Evolutionary conservation across 2,113 vertebrate species (phyloP), one percentile per base, ranked within the genome.

Genomic region (Chitala chitala): DNA sequence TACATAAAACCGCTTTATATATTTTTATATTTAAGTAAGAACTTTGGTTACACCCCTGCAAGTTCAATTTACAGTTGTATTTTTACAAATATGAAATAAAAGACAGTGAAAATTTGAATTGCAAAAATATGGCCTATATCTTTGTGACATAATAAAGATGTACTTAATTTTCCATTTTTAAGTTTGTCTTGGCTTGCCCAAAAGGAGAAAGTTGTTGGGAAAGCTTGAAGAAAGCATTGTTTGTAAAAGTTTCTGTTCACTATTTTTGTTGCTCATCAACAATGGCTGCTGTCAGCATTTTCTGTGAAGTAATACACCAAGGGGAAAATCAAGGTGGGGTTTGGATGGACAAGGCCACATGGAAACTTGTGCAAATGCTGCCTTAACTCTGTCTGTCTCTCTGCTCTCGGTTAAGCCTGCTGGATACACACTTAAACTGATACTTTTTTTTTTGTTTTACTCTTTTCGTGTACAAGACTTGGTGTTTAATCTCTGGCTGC

Each of bases 251-350:
- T 91, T 73, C 88, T 90, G 92, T 93, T 94, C 72, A 85, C 87
- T 84, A 82, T 90, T 87, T 89, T 85, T 89, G 87, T 91, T 86
- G 87, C 89, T 85, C 89, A 89, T 90, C 92, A 88, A 90, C 86
- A 87, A 90, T 88, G 93, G 95, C 94, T 95, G 94, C 95, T 94
- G 94, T 90, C 92, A 94, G 93, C 94, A 92, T 94, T 94, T 94
- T 94, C 94, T 95, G 92, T 93, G 93, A 92, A 96, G 94, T 92
- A 90, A 89, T 92, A 89, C 90, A 91, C 92, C 91, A 90, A 92
- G 92, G 94, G 90, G 92, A 93, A 88, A 91, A 85, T 93, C 91
- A 88, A 88, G 86, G 78, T 86, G 93, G 93, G 92, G 94, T 95
- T 95, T 91, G 93, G 93, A 93, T 90, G 91, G n/a, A n/a, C n/a